These are phyloP conservation scores for Australoheros facetus DNA, from an alignment of 2,797 vertebrate species.

Conservation along the genomic window DNA sequence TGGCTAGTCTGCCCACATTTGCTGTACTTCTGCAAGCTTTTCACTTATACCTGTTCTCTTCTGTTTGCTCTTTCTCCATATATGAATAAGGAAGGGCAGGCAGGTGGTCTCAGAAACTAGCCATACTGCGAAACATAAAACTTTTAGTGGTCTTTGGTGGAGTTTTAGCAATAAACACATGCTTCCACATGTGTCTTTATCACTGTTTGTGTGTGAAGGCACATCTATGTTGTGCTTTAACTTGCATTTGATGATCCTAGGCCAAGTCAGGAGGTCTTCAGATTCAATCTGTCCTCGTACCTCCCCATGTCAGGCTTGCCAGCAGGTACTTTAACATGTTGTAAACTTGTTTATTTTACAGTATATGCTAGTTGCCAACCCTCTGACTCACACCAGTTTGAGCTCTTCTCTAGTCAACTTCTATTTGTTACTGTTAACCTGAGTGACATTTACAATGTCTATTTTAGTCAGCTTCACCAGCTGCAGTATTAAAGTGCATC, in stretches of 20 bases:
- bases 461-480: neutral
- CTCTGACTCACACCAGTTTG: neutral
- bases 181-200: neutral
- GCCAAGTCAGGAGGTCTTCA: neutral
- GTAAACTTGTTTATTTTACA: neutral
- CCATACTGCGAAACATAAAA: neutral
- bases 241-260: neutral
- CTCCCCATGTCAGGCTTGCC: neutral
- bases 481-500: neutral
- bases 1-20: no score
- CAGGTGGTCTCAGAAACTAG: no score
- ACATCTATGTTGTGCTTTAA: neutral
- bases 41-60: no score
- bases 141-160: neutral
- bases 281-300: neutral
- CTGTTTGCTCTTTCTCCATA: no score
- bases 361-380: neutral
- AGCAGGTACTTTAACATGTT: neutral
- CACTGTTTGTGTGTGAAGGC: fast-evolving
- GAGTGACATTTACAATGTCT: neutral
- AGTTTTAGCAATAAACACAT: neutral
- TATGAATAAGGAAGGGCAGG: no score
- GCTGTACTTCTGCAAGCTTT: no score
- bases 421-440: neutral
- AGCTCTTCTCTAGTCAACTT: neutral